These are phyloP conservation scores for Caenorhabditis sp. DNA, from an alignment of 2,888 invertebrate genomes.

Conservation along the genomic window DNA sequence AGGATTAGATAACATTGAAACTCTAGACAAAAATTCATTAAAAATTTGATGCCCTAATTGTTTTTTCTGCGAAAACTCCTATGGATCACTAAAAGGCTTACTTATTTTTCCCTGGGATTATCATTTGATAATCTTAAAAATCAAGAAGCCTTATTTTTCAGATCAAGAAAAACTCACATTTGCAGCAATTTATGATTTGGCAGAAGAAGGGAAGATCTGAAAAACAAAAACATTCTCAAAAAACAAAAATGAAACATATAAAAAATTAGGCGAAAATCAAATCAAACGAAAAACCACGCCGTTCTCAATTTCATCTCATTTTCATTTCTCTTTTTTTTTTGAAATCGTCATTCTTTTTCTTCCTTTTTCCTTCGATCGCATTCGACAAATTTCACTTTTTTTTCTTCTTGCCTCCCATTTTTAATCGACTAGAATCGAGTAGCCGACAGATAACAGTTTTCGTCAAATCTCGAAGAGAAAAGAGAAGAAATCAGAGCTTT, in stretches of 20 bases:
- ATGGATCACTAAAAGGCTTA: too few species aligned
- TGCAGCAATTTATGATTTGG: too few species aligned
- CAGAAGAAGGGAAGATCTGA: background rate
- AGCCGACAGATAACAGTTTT: background rate
- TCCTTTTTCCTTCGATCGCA: background rate
- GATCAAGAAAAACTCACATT: too few species aligned
- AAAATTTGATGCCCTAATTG: too few species aligned
- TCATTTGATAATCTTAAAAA: too few species aligned
- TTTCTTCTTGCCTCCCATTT: background rate
- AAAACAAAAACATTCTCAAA: background rate
- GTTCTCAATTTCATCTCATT: slow-evolving; percentile 1
- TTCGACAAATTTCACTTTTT: slow-evolving; percentile 5
- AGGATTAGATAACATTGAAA: too few species aligned
- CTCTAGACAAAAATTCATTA: too few species aligned
- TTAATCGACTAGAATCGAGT: background rate
- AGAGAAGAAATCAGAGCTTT: too few species aligned
- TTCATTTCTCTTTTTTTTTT: background rate
- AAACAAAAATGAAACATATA: background rate
- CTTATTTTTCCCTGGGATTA: too few species aligned
- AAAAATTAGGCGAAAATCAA: background rate
- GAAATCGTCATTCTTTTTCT: background rate
- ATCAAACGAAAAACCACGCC: background rate
- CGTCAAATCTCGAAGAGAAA: too few species aligned
- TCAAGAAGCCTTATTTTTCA: too few species aligned
- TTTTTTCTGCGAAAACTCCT: too few species aligned